A percentile compares a stretch with the other conserved stretches of the same genome.
Evolutionary conservation across 2,113 vertebrate species (phyloP).

Genomic region (Pollimyrus isidori): DNA sequence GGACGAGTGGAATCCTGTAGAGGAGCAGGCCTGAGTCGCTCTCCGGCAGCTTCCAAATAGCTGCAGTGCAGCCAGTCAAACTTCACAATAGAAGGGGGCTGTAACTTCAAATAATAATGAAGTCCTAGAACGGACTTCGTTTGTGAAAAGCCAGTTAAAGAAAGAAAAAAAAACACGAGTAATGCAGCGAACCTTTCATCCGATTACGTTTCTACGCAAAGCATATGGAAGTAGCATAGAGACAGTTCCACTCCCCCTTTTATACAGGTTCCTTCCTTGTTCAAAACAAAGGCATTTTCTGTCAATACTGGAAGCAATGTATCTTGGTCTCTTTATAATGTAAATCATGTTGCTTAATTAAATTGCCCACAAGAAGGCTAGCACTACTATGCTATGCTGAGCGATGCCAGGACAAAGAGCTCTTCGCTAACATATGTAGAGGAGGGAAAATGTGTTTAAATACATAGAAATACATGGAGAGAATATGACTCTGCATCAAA

Average conservation of each 20-base stretch:
- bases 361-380: slow-evolving; percentile 27
- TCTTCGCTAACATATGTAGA: slow-evolving; percentile 29
- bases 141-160: not conserved
- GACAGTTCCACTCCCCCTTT: not conserved
- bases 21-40: slow-evolving; percentile 77
- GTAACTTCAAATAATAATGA: not conserved
- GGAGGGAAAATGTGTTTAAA: slow-evolving; percentile 33
- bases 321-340: not conserved
- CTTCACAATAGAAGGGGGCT: slow-evolving; percentile 56
- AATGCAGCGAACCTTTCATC: not conserved
- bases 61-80: slow-evolving; percentile 76
- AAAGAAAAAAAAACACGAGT: not conserved
- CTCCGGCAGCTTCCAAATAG: slow-evolving; percentile 84
- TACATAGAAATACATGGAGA: not conserved
- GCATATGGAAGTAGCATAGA: not conserved
- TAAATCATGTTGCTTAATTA: not conserved
- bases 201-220: not conserved
- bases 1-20: slow-evolving; percentile 97
- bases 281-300: not conserved
- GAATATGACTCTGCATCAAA: not conserved
- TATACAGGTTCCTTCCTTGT: not conserved
- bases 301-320: not conserved
- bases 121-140: not conserved
- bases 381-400: slow-evolving; percentile 51
- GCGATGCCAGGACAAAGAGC: slow-evolving; percentile 40